phyloP scores from a whole-genome alignment of 2,888 invertebrate genomes.

The Oligia fasciuncula region DNA sequence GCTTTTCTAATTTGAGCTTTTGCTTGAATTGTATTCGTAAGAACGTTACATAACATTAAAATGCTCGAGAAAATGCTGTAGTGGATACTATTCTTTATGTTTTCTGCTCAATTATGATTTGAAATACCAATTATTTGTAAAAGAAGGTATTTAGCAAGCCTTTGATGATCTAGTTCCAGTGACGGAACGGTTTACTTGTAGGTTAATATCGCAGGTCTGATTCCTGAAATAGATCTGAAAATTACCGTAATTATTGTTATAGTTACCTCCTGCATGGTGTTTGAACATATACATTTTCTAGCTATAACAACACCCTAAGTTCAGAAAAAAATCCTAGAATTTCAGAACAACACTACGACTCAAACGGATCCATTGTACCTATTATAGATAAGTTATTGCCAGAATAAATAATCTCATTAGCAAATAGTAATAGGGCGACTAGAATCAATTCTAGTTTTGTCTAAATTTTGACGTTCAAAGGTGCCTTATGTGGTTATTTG shows the following conservation, averaged over 20 bases:
- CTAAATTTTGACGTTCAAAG: no score
- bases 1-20: neutral
- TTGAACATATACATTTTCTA: neutral
- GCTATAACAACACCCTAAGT: no score
- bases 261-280: neutral
- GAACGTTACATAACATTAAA: neutral
- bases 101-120: neutral
- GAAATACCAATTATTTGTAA: neutral
- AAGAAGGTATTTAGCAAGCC: neutral
- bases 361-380: neutral
- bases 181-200: neutral
- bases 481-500: no score
- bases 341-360: neutral
- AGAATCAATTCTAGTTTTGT: no score
- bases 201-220: neutral
- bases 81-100: neutral
- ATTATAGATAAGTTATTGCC: no score
- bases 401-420: no score
- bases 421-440: no score
- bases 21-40: neutral
- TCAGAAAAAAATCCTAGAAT: neutral
- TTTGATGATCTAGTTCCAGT: neutral
- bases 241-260: neutral
- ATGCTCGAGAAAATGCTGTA: neutral
- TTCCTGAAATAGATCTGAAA: neutral